Base-by-base conservation (phyloP, 2,888 invertebrate genomes). In the Lycophotia porphyrea region DNA sequence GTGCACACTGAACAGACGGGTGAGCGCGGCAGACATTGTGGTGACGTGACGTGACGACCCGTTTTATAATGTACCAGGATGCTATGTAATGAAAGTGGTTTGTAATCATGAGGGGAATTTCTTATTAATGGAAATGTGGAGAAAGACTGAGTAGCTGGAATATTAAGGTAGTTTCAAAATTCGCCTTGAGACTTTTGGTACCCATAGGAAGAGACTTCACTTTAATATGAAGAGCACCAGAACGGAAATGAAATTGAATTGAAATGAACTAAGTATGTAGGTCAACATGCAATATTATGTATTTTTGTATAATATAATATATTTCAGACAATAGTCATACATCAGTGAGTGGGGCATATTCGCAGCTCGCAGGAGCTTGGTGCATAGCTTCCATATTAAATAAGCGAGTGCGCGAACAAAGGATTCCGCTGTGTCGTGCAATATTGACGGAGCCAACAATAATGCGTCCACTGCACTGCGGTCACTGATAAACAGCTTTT, bases 391-490 rank as follows among this genome's bases (percentile, higher is more conserved):
- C 76, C 73, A 85, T 85, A 88, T 81, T 85, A 84, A 86, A 87
- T 85, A 88, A 82, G 81, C 82, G 65, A 67, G 82, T 66, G 69
- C 74, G 67, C 82, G 80, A 85, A 90, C 90, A 90, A 88, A 88
- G 88, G 80, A 67, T 66, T 74, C 75, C 67, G 72, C 81, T 84
- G 83, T 88, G 85, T 87, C 75, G 81, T 71, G 74, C 78, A 85
- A 81, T 89, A 87, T 83, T 76, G 84, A 71, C 78, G 66, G 80
- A 79, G 63, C 70, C 78, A 64, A 82, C 84, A 87, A 86, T 78
- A 88, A 86, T 76, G 74, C 47, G 63, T 70, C 64, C 75, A 42
- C 71, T 76, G 68, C 86, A 74, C 76, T 78, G 78, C 78, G 71
- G 78, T 63, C 52, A 72, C 73, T 80, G 83, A 85, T 81, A 85